These are phyloP conservation scores for Eilema sororculum DNA, from an alignment of 2,888 invertebrate genomes.

Conservation along the genomic window DNA sequence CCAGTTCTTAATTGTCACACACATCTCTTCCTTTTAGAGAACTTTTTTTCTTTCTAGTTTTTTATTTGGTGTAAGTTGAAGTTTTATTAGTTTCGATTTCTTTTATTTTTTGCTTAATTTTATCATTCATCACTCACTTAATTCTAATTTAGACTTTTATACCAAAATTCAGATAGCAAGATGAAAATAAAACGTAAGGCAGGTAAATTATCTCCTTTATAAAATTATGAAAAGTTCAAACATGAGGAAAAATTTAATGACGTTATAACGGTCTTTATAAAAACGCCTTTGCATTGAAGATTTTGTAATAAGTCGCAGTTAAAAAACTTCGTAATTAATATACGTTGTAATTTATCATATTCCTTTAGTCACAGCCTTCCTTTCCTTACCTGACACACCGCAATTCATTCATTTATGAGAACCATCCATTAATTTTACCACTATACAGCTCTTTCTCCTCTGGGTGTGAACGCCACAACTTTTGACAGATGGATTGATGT, in stretches of 20 bases:
- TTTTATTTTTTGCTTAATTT: too few relatives aligned
- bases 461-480: neutral
- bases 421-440: neutral
- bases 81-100: too few relatives aligned
- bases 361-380: neutral
- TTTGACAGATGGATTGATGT: constrained; percentile 11
- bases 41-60: too few relatives aligned
- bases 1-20: neutral
- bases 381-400: neutral
- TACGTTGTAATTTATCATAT: neutral
- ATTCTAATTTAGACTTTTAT: too few relatives aligned
- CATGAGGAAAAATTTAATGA: neutral
- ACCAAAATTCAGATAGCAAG: too few relatives aligned
- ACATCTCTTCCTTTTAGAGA: neutral
- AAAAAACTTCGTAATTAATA: neutral
- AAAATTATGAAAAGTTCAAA: neutral
- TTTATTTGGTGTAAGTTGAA: too few relatives aligned
- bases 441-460: neutral
- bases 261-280: neutral
- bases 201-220: neutral
- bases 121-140: too few relatives aligned
- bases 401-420: neutral
- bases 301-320: neutral
- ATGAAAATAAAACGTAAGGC: too few relatives aligned
- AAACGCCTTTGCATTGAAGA: neutral